phyloP scores from a whole-genome alignment of 2,888 invertebrate genomes.

The Drosophila cyrtoloma region DNA sequence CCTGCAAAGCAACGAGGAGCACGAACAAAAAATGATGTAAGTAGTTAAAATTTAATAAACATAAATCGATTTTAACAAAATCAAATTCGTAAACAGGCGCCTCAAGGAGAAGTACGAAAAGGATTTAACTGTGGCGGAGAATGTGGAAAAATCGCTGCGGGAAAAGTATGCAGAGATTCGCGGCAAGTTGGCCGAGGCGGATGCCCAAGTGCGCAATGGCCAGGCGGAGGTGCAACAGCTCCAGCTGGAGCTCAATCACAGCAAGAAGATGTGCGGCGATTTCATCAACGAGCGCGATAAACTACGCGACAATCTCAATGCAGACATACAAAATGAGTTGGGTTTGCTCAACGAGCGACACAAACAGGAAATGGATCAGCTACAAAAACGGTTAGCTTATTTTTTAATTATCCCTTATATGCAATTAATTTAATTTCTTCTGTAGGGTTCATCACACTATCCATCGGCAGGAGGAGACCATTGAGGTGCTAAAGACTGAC shows the following conservation, averaged over 20 bases:
- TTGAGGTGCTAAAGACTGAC: slow-evolving; percentile 90
- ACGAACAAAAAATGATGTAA: slow-evolving; percentile 83
- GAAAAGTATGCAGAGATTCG: slow-evolving; percentile 89
- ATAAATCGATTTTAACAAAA: not conserved
- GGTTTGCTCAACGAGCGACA: slow-evolving; percentile 88
- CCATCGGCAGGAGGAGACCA: slow-evolving; percentile 91
- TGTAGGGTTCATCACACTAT: slow-evolving; percentile 92
- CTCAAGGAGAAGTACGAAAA: slow-evolving; percentile 91
- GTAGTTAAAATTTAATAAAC: slow-evolving; percentile 17
- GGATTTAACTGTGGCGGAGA: slow-evolving; percentile 89
- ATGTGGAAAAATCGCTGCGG: slow-evolving; percentile 89
- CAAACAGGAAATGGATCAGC: slow-evolving; percentile 91
- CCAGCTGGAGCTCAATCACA: slow-evolving; percentile 88
- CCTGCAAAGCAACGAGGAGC: slow-evolving; percentile 82
- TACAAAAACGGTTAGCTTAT: slow-evolving; percentile 88
- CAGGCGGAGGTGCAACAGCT: slow-evolving; percentile 88
- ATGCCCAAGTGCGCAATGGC: slow-evolving; percentile 87
- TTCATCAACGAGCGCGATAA: slow-evolving; percentile 87
- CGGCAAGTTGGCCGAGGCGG: slow-evolving; percentile 88
- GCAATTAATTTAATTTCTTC: too few species aligned
- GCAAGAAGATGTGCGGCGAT: slow-evolving; percentile 87
- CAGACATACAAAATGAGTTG: slow-evolving; percentile 88
- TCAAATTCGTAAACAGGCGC: slow-evolving; percentile 86
- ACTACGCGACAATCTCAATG: slow-evolving; percentile 87
- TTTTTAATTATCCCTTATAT: too few species aligned